Base-by-base conservation (phyloP, 92 coral and sea anemone genomes). In the Phymanthus crucifer region DNA sequence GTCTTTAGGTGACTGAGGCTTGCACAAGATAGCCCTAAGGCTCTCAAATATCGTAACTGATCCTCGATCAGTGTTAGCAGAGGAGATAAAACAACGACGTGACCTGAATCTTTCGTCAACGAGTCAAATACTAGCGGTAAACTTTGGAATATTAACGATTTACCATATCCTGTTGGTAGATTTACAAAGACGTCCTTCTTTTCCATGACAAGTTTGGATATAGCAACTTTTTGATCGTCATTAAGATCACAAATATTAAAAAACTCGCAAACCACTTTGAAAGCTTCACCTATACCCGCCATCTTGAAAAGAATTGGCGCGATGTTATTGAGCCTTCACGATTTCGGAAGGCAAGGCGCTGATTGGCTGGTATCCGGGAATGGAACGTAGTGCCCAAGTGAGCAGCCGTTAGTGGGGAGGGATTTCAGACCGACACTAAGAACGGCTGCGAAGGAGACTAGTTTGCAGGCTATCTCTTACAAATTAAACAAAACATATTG, bases 1-100 rank as follows among this genome's bases (percentile, higher is more conserved):
- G 48, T 50, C 76, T 35, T 26, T 14, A 74, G 29, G 23, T 84
- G 84, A 48, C 86, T 74, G n/a, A 88, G 71, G 68, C 76, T 82
- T 6, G 27, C 71, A 32, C 81, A 73, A 11, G 75, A 69, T 64
- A 88, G 33, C 6, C 89, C 88, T 3, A 87, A 16, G 24, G 43
- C 57, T 78, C 58, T 58, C 78, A 83, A 79, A 47, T 78, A 29
- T 31, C 54, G 47, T 7, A 78, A 23, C 65, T 83, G 88, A 57
- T 87, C 88, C 26, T 79, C 70, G 37, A 66, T 66, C 12, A 66
- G 70, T 66, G 70, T 66, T 23, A 66, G n/a, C 32, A 66, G 33
- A 66, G 70, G 70, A 2, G 43, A 33, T 33, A 33, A 4, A 17
- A 70, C 74, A n/a, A 70, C 74, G 45, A 70, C 36, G 74, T 70